Conservation (phyloP, 2,797 vertebrate genomes). For the Prionace glauca region DNA sequence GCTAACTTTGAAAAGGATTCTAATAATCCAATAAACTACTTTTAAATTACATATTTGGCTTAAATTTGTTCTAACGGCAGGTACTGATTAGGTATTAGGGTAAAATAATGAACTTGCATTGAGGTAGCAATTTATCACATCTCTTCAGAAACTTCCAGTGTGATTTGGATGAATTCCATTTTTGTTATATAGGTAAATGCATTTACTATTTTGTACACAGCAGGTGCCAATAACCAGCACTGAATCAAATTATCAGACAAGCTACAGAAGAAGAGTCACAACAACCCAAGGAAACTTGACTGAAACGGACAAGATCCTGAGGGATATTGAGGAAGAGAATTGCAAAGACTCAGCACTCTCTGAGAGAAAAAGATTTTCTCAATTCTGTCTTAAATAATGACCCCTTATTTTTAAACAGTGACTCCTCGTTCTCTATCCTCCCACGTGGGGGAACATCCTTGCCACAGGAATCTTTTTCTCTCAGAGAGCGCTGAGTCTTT, state of each 20-base stretch:
- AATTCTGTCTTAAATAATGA: no score
- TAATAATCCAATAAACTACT: not conserved
- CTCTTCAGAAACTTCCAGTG: not conserved
- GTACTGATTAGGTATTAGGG: not conserved
- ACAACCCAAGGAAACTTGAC: no score
- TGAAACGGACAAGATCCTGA: no score
- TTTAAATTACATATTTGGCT: not conserved
- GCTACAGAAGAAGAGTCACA: no score
- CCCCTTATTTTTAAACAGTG: no score
- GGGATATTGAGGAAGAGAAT: no score
- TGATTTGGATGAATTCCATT: not conserved
- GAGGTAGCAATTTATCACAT: not conserved
- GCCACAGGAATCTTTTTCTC: no score
- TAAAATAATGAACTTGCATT: not conserved
- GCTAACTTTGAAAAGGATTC: not conserved
- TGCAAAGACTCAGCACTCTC: no score
- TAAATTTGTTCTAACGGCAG: not conserved
- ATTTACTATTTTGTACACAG: not conserved
- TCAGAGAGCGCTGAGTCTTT: no score
- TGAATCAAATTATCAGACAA: not conserved
- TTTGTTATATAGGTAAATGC: not conserved
- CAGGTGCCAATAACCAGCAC: not conserved
- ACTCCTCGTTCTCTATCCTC: no score
- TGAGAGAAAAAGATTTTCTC: no score
- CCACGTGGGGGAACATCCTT: no score